These are phyloP conservation scores for Bombus sibiricus DNA, from an alignment of 1,140 invertebrate species.

Conservation along the genomic window DNA sequence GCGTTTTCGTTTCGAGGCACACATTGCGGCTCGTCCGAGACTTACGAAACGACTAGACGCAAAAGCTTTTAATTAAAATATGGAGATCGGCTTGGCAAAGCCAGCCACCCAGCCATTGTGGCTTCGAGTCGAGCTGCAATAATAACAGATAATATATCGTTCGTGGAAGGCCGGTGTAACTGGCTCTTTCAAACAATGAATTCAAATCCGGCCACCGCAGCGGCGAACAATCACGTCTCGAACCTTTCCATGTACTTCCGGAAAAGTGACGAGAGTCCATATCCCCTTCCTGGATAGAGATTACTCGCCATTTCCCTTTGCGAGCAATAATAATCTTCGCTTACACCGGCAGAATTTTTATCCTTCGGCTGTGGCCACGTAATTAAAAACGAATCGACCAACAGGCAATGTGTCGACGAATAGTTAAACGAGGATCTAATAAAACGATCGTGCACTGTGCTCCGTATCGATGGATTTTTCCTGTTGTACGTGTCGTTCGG, in stretches of 20 bases:
- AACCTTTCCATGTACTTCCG: conserved; percentile 49
- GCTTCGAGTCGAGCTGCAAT: conserved; percentile 76
- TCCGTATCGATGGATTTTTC: neutral
- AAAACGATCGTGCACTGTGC: neutral
- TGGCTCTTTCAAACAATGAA: conserved; percentile 77
- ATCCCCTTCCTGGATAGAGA: neutral
- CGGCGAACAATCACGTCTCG: conserved; percentile 74
- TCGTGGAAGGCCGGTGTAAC: conserved; percentile 71
- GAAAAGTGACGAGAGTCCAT: neutral
- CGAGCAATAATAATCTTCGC: neutral
- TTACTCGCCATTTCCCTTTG: neutral
- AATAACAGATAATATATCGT: conserved; percentile 81
- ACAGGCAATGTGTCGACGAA: neutral
- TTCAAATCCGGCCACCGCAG: conserved; percentile 75
- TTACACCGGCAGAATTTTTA: neutral
- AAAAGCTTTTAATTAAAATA: conserved; percentile 81
- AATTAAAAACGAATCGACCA: neutral
- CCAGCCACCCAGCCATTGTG: conserved; percentile 76
- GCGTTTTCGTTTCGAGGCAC: conserved; percentile 6
- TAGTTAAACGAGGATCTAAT: neutral
- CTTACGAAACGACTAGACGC: conserved; percentile 41
- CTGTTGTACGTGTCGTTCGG: neutral
- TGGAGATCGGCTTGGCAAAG: conserved; percentile 78
- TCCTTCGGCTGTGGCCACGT: neutral
- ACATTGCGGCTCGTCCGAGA: conserved; percentile 17